phyloP scores from a whole-genome alignment of 1,140 invertebrate species.

The Leptopilina clavipes region DNA sequence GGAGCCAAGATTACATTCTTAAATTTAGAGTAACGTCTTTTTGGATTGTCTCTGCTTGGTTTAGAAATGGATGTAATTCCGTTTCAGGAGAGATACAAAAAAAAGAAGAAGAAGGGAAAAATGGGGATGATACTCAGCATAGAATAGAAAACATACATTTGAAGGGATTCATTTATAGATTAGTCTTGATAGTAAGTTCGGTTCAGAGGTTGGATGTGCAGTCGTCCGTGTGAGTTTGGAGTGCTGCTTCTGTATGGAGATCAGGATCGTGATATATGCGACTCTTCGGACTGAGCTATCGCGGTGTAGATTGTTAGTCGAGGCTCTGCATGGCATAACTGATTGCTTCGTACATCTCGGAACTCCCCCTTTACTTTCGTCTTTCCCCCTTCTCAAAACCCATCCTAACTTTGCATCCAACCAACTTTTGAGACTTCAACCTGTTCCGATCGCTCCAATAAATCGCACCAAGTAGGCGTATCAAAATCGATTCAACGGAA shows the following conservation, averaged over 20 bases:
- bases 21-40: too few relatives aligned
- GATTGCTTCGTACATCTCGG: conserved; percentile 50
- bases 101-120: neutral
- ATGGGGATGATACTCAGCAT: neutral
- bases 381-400: conserved; percentile 27
- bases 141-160: neutral
- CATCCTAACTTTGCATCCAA: conserved; percentile 40
- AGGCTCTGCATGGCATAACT: conserved; percentile 44
- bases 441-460: conserved; percentile 36
- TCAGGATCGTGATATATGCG: conserved; percentile 41
- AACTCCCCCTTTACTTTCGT: conserved; percentile 49
- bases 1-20: too few relatives aligned
- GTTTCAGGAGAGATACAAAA: neutral
- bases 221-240: conserved; percentile 23
- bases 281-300: conserved; percentile 41
- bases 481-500: conserved; percentile 44
- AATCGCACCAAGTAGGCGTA: conserved; percentile 52
- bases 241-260: conserved; percentile 34
- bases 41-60: too few relatives aligned
- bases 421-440: conserved; percentile 26
- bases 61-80: too few relatives aligned
- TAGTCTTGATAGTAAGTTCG: neutral
- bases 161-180: conserved; percentile 22
- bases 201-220: conserved; percentile 13
- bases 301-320: conserved; percentile 42